A percentile compares a stretch with the other conserved stretches of the same genome.
Conservation (phyloP, 2,797 vertebrate species). For the Cygnus olor region DNA sequence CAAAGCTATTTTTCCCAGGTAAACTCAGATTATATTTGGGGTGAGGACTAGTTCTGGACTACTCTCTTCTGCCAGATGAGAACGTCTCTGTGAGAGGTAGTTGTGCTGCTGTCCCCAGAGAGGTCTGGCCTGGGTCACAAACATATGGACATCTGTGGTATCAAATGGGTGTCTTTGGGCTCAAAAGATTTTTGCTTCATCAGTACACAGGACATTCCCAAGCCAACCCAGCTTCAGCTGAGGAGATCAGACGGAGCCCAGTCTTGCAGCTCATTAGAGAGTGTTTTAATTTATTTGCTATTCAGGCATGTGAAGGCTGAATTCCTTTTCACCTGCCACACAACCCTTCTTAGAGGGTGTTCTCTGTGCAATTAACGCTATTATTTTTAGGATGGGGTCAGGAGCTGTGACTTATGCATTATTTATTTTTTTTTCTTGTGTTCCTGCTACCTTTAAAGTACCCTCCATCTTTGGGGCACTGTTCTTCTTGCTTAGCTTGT, state of each 20-base stretch:
- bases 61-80: not conserved
- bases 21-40: not conserved
- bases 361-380: not conserved
- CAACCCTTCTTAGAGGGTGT: not conserved
- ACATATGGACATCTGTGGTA: not conserved
- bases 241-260: not conserved
- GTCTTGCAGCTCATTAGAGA: not conserved
- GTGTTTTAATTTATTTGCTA: not conserved
- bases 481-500: not conserved
- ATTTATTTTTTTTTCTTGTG: slow-evolving; percentile 3
- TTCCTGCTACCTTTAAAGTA: not conserved
- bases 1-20: not conserved
- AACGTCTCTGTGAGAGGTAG: not conserved
- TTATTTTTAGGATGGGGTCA: not conserved
- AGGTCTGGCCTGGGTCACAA: not conserved
- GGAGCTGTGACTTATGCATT: not conserved
- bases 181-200: not conserved
- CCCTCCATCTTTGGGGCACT: not conserved
- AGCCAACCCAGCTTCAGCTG: not conserved
- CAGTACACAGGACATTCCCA: not conserved
- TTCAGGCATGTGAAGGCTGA: not conserved
- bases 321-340: not conserved
- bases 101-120: not conserved
- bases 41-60: not conserved
- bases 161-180: not conserved